Evolutionary conservation across 2,797 vertebrate genomes (phyloP), one percentile per base, ranked within the genome.

Genomic region (Poeciliopsis presidionis): DNA sequence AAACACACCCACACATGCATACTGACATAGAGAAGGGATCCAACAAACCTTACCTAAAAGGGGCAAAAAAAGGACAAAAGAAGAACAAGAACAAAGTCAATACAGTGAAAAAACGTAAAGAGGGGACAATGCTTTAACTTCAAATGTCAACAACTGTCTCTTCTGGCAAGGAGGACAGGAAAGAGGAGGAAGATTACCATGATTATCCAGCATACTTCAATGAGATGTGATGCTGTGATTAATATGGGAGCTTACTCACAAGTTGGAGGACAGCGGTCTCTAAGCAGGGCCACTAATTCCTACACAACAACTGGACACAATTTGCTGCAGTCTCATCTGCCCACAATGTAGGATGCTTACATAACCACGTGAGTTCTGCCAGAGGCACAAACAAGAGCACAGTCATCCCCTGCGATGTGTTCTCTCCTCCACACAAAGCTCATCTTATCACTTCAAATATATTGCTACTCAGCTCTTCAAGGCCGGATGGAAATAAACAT

Each of bases 11-110:
- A 86, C 85, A 79, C 82, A 91, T 87, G 90, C 91, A 95, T 84
- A 94, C 92, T 43, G 84, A 93, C 92, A 94, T 83, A 95, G 90
- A 95, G 87, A 93, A 85, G 90, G 93, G 91, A 90, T 95, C 94
- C 96, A 95, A 96, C 95, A 96, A 96, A 96, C 95, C 96, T 96
- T 95, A 96, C 95, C 96, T 96, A 96, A 95, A 95, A 93, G 89
- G 91, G 92, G 89, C 87, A 93, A 94, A 94, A 94, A 88, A 55
- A 25, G 92, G 92, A 94, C 90, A 95, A 94, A 94, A 95, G 93
- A 95, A 96, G 94, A 95, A 95, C 94, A 95, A 95, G 94, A 95
- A 95, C 94, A 95, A 90, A 95, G 95, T 96, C 95, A 96, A 95
- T 96, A 95, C 95, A 96, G 92, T 95, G 93, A 91, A 94, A 94